Evolutionary conservation across 2,797 vertebrate species (phyloP).

Genomic region (Thaleichthys pacificus): DNA sequence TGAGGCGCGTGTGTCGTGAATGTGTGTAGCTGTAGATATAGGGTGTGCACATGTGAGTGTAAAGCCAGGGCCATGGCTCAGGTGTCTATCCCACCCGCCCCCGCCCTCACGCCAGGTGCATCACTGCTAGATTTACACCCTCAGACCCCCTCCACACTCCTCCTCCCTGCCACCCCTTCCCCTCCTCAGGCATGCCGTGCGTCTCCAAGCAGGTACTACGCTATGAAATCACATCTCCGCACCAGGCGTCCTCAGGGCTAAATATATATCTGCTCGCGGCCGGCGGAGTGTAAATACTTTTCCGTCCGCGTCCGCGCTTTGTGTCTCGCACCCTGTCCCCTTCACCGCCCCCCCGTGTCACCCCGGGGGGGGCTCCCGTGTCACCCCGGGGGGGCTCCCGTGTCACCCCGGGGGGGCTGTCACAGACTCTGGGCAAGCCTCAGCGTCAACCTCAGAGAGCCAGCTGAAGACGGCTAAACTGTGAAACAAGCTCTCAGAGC

Average conservation of each 20-base stretch:
- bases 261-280: slow-evolving; percentile 71
- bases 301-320: not conserved
- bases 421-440: too few relatives aligned
- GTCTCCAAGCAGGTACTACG: slow-evolving; percentile 79
- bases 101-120: slow-evolving; percentile 72
- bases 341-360: slow-evolving; percentile 57
- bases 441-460: slow-evolving; percentile 44
- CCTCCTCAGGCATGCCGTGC: slow-evolving; percentile 75
- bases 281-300: slow-evolving; percentile 69
- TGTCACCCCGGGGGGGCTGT: slow-evolving; percentile 46
- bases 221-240: slow-evolving; percentile 76
- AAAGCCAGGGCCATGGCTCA: slow-evolving; percentile 56
- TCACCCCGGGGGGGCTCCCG: not conserved
- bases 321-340: slow-evolving; percentile 38
- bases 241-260: slow-evolving; percentile 69
- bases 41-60: slow-evolving; percentile 62
- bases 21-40: slow-evolving; percentile 22
- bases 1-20: not conserved
- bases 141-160: not conserved
- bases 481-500: not conserved
- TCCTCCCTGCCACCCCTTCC: slow-evolving; percentile 43
- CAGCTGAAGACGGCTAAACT: not conserved
- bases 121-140: slow-evolving; percentile 69
- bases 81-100: slow-evolving; percentile 46
- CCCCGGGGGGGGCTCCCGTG: too few relatives aligned